Percentiles rank a stretch among this genome's conserved stretches.
Conservation (phyloP, 2,113 vertebrate species). For the Nicator chloris region DNA sequence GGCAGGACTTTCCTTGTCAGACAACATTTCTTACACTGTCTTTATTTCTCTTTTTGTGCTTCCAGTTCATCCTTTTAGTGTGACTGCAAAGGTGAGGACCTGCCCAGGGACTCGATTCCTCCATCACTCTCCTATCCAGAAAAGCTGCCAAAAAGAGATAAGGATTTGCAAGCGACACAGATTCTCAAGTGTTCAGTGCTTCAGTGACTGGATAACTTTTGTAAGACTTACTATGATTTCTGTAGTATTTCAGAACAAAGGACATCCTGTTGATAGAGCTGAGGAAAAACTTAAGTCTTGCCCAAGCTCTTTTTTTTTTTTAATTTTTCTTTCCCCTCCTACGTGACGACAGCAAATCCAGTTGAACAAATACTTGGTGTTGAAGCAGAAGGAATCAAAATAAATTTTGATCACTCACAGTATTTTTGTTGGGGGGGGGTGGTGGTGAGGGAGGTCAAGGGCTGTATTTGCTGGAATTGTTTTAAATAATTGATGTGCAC, state of each 20-base stretch:
- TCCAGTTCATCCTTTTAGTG: constrained; percentile 15
- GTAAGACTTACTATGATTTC: neutral
- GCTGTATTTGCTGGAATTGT: constrained; percentile 38
- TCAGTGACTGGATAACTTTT: constrained; percentile 5
- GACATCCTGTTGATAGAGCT: neutral
- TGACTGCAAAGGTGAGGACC: constrained; percentile 19
- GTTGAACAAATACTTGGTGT: neutral
- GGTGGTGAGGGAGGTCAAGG: neutral
- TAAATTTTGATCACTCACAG: neutral
- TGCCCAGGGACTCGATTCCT: neutral
- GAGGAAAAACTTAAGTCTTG: neutral
- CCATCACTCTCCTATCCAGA: neutral
- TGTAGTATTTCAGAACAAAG: neutral
- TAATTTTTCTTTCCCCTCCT: neutral
- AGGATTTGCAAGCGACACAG: neutral
- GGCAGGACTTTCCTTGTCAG: neutral
- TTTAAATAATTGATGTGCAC: constrained; percentile 21
- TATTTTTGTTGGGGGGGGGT: neutral
- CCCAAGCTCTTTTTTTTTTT: neutral
- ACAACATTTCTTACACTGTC: neutral
- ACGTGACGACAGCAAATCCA: neutral
- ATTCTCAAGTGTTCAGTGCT: constrained; percentile 9
- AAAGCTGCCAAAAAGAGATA: neutral
- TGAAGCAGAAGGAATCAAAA: constrained; percentile 9
- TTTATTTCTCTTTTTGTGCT: neutral